Conservation (phyloP, 1,140 invertebrate genomes). For the Anastrepha obliqua region DNA sequence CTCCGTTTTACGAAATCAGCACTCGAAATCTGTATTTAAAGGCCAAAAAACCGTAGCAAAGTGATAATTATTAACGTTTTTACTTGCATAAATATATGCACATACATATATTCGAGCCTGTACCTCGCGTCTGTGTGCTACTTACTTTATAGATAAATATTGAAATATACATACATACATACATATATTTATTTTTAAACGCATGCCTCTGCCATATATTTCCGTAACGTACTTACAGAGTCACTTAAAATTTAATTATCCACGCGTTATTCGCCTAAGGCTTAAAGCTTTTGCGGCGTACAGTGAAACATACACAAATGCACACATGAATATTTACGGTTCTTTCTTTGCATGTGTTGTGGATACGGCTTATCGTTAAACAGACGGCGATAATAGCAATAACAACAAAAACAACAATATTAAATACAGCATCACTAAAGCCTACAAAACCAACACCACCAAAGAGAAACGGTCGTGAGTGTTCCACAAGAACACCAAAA, state of each 20-base stretch:
- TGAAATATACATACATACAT: neutral
- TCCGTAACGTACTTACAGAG: conserved; percentile 30
- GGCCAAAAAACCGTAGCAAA: neutral
- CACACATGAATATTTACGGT: neutral
- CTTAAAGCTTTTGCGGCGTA: conserved; percentile 13
- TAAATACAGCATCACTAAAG: conserved; percentile 39
- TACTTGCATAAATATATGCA: conserved; percentile 6
- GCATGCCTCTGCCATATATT: neutral
- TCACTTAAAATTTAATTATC: conserved; percentile 53
- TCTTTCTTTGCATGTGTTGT: neutral
- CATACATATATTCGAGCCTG: too few relatives aligned
- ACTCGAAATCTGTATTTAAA: neutral
- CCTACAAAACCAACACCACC: conserved; percentile 24
- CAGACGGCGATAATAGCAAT: neutral
- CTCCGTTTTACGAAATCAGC: neutral
- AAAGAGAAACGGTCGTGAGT: neutral
- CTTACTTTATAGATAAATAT: conserved; percentile 10
- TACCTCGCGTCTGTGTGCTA: neutral
- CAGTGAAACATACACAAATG: neutral
- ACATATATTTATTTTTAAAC: neutral
- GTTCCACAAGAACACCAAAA: neutral
- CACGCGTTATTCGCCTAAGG: conserved; percentile 24
- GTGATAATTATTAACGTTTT: conserved; percentile 49
- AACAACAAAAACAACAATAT: conserved; percentile 3
- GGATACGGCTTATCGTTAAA: conserved; percentile 27